Conservation (phyloP, 2,113 vertebrate genomes). For the Eulacestoma nigropectus region DNA sequence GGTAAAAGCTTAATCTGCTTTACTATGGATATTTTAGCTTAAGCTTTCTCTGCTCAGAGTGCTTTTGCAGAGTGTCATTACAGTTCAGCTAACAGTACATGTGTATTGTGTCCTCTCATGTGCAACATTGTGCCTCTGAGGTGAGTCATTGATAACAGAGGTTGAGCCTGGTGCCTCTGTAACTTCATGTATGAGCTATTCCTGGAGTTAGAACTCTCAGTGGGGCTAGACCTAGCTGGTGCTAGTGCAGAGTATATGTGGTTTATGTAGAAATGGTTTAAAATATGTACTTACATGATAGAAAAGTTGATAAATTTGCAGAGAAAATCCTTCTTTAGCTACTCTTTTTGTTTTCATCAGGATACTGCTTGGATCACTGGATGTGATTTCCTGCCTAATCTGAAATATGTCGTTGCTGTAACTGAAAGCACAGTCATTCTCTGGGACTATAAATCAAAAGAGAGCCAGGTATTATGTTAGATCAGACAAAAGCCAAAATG, state of each 20-base stretch:
- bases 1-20: neutral
- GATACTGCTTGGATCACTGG: slow-evolving; percentile 71
- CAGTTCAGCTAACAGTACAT: neutral
- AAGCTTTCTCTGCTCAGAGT: neutral
- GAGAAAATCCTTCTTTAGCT: neutral
- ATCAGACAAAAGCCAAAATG: neutral
- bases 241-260: neutral
- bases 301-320: neutral
- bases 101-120: neutral
- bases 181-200: neutral
- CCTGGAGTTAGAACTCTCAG: neutral
- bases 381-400: slow-evolving; percentile 70
- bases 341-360: slow-evolving; percentile 41
- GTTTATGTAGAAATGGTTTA: neutral
- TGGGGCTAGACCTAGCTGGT: neutral
- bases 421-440: slow-evolving; percentile 71
- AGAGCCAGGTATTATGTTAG: slow-evolving; percentile 51
- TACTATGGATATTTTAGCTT: neutral
- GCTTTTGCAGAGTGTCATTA: neutral
- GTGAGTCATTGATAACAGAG: neutral
- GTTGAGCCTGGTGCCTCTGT: neutral
- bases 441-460: slow-evolving; percentile 75
- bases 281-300: neutral
- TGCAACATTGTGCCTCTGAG: neutral
- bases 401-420: slow-evolving; percentile 66